Base-by-base conservation (phyloP, 2,888 invertebrate genomes). In the Nomada flava region DNA sequence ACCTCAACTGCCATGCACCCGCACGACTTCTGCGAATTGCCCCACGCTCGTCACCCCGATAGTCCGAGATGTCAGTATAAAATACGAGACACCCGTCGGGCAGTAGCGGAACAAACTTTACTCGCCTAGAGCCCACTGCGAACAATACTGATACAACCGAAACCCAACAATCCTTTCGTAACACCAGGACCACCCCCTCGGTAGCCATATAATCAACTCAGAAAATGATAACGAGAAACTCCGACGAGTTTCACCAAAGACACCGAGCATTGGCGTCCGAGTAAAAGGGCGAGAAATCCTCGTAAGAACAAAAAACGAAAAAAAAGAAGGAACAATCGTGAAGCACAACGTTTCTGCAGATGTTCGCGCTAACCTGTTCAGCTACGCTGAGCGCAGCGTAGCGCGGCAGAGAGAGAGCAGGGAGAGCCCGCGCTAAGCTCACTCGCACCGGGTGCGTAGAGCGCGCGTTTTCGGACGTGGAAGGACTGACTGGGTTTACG, bases 401-500 rank as follows among this genome's bases (percentile, higher is more conserved):
- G 84, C 83, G 80, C 85, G 82, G 84, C 64, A 75, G 79, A 75
- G 76, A 79, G 71, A 79, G 71, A 80, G 79, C 85, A 76, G 80
- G 86, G 86, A 77, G 84, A 86, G 86, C 87, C 86, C 85, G 84
- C 82, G 84, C 83, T 77, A 84, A 85, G 85, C 76, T 75, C 88
- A 78, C 86, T 86, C 90, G 90, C 91, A 80, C 89, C 84, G 88
- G 88, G 90, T 91, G 91, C 90, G 89, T 90, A 89, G 86, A 75
- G 91, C 91, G 91, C 91, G 91, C 89, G 91, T 90, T 91, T 88
- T 91, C 90, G 91, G 91, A 90, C 92, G 90, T 91, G 88, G 91
- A 91, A 90, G 92, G 90, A 92, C 93, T 93, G 92, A 92, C 89
- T 83, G 86, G 76, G 75, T 64, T 73, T 80, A 84, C 86, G 87